Percentiles rank a stretch among this genome's conserved stretches.
phyloP scores from a whole-genome alignment of 2,797 vertebrate species.

The Picus viridis region DNA sequence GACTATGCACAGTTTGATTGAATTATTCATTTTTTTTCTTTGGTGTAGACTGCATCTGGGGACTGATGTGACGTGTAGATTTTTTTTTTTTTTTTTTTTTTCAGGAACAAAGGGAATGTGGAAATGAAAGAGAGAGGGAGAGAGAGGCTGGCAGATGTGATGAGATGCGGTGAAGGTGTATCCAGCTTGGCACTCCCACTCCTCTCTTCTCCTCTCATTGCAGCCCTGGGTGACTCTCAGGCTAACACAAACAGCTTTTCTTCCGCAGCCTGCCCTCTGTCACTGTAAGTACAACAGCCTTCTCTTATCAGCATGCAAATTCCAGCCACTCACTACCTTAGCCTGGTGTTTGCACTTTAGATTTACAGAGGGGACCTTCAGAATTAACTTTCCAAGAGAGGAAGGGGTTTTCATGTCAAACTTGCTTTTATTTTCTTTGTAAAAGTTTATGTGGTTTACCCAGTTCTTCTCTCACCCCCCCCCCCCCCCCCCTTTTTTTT shows the following conservation, averaged over 20 bases:
- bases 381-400: constrained; percentile 77
- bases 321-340: constrained; percentile 78
- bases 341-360: constrained; percentile 78
- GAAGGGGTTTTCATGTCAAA: constrained; percentile 74
- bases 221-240: constrained; percentile 92
- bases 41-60: constrained; percentile 86
- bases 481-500: background rate
- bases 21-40: constrained; percentile 88
- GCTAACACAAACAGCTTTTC: constrained; percentile 92
- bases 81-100: constrained; percentile 78
- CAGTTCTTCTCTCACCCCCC: background rate
- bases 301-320: constrained; percentile 85
- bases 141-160: constrained; percentile 88
- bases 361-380: constrained; percentile 72
- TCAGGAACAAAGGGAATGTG: constrained; percentile 89
- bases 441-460: constrained; percentile 75
- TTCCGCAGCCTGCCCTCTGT: constrained; percentile 90
- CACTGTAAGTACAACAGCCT: constrained; percentile 95
- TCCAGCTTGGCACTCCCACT: constrained; percentile 86
- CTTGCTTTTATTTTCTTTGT: constrained; percentile 77
- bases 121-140: constrained; percentile 88
- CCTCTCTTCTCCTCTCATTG: constrained; percentile 86
- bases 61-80: constrained; percentile 88
- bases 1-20: constrained; percentile 85
- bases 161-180: constrained; percentile 89